These are phyloP conservation scores for Umimayanthus chanpuru DNA, from an alignment of 92 coral and sea anemone species.

Conservation along the genomic window DNA sequence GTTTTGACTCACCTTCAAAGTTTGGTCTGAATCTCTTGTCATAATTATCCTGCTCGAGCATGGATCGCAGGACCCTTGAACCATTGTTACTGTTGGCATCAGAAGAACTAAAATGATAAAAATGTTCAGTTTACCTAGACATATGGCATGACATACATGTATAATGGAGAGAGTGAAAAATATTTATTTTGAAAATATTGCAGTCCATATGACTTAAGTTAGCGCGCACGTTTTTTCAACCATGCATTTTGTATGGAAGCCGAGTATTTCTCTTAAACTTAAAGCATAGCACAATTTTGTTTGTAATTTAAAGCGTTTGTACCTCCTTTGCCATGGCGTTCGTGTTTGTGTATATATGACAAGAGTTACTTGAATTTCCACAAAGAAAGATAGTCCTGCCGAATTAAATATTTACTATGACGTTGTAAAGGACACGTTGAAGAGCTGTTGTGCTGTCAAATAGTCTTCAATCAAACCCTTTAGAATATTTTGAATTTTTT, in stretches of 20 bases:
- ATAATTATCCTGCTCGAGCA: conserved; percentile 69
- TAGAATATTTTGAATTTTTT: not conserved
- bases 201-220: not conserved
- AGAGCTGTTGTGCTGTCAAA: not conserved
- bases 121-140: not conserved
- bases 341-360: not conserved
- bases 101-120: conserved; percentile 4
- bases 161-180: not conserved
- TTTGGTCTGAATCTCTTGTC: conserved; percentile 90
- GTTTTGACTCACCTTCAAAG: conserved; percentile 74
- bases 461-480: not conserved
- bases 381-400: not conserved
- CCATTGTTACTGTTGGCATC: conserved; percentile 55
- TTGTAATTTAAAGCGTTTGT: not conserved
- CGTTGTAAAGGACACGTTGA: not conserved
- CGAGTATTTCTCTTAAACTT: not conserved
- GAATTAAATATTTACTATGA: not conserved
- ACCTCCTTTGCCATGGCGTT: not conserved
- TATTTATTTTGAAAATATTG: too few species aligned
- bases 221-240: not conserved
- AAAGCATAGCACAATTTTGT: not conserved
- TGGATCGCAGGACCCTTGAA: conserved; percentile 56
- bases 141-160: too few species aligned
- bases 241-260: not conserved
- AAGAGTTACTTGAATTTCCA: not conserved